phyloP scores from a whole-genome alignment of 2,888 invertebrate species.

The Heterodera filipjevi region DNA sequence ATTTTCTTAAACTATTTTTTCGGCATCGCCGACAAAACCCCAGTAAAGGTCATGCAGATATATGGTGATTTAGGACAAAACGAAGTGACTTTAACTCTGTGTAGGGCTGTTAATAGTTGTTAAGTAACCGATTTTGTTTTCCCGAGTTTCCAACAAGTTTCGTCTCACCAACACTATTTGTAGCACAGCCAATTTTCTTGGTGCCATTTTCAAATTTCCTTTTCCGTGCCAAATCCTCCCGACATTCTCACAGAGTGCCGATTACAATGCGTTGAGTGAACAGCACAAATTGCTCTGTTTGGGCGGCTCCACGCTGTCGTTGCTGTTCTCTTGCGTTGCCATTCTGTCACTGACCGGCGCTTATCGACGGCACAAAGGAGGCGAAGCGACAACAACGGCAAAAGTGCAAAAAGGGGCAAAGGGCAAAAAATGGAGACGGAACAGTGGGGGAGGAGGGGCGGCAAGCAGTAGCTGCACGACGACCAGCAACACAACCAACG shows the following conservation, averaged over 20 bases:
- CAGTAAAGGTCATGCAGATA: too few species aligned
- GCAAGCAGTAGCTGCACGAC: background rate
- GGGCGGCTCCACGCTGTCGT: conserved; percentile 44
- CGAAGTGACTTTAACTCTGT: too few species aligned
- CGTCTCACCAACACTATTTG: too few species aligned
- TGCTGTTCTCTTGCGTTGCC: conserved; percentile 40
- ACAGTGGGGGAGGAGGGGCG: background rate
- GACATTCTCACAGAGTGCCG: conserved; percentile 32
- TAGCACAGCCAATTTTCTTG: too few species aligned
- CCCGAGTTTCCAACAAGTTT: too few species aligned
- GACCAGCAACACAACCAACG: conserved; percentile 14
- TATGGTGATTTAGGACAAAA: too few species aligned
- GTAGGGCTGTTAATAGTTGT: too few species aligned
- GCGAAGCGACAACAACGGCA: background rate
- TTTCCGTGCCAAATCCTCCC: background rate
- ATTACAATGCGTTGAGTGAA: conserved; percentile 40
- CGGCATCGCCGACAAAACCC: too few species aligned
- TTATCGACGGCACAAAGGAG: conserved; percentile 26
- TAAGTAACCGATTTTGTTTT: too few species aligned
- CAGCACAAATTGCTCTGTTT: conserved; percentile 38
- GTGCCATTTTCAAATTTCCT: background rate
- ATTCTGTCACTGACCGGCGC: conserved; percentile 45
- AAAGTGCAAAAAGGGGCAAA: background rate
- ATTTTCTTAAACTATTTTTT: too few species aligned
- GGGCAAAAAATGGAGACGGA: background rate